Conservation (phyloP, 2,797 vertebrate species). For the Sebastes taczanowskii region DNA sequence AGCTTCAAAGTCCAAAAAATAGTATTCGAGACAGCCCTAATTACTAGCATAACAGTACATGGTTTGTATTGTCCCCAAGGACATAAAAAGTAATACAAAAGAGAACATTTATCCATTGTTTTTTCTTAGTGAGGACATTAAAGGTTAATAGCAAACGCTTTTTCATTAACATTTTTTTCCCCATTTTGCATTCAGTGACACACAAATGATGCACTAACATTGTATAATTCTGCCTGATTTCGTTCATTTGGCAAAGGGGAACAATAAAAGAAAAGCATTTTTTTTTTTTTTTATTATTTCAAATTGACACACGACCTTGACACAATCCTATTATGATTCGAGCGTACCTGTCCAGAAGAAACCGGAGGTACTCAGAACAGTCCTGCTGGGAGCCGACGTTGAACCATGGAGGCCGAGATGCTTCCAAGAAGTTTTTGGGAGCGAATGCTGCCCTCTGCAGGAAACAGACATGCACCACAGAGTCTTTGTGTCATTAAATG, state of each 20-base stretch:
- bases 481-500: background rate
- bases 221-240: background rate
- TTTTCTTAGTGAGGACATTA: no score
- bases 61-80: no score
- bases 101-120: no score
- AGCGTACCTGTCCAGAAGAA: conserved; percentile 95
- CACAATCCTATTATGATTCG: background rate
- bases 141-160: background rate
- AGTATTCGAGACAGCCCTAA: no score
- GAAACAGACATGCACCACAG: conserved; percentile 17
- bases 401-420: conserved; percentile 97
- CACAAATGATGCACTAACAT: background rate
- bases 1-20: no score
- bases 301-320: background rate
- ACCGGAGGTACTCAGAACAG: conserved; percentile 97
- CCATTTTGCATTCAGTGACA: background rate
- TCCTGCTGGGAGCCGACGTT: conserved; percentile 95
- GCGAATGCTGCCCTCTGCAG: conserved; percentile 94
- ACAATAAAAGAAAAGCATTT: background rate
- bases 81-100: no score
- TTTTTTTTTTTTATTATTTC: background rate
- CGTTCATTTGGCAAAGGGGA: background rate
- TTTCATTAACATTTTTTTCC: background rate
- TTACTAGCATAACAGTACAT: no score
- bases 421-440: conserved; percentile 94